Evolutionary conservation across 1,140 invertebrate species (phyloP), one percentile per base, ranked within the genome.

Genomic region (Adoxophyes honmai): DNA sequence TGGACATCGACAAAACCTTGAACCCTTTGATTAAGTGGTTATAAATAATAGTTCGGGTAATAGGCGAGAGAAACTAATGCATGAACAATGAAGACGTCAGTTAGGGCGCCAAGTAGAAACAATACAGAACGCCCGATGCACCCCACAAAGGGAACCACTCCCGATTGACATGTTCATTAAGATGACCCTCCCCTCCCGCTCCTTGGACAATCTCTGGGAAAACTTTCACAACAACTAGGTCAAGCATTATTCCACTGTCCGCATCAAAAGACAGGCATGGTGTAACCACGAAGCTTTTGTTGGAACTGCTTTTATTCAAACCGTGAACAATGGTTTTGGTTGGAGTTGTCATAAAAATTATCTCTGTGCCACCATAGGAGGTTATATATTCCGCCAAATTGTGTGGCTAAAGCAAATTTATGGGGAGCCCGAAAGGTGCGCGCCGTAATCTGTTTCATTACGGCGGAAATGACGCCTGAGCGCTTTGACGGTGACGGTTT

Each of bases 91-190:
- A 48, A 48, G n/a, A 48, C n/a, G 16, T 48, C n/a, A 10, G 21
- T 2, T 18, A 21, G 9, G n/a, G 21, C 21, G 42, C 21, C 21
- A 21, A 48, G 18, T 9, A 10, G 42, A 48, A 48, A 48, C 42
- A 48, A 48, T 48, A 18, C 39, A 28, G 0, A n/a, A 0, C 39
- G 42, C 16, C 42, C n/a, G 42, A 28, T 48, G 42, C 42, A 48
- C 21, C 42, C n/a, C 42, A 48, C 18, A 21, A 48, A 48, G 21
- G 42, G 18, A 33, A 9, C 10, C 10, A 15, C 38, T 42, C 11
- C 42, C 18, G 42, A 48, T 48, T 48, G 42, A 48, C 42, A 28
- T 28, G n/a, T 48, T 48, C 42, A 48, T 48, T 48, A 48, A 48
- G 42, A 48, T 48, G 42, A 28, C 42, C 38, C 13, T 15, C 42